Evolutionary conservation across 2,113 vertebrate genomes (phyloP).

Genomic region (Trinectes maculatus): DNA sequence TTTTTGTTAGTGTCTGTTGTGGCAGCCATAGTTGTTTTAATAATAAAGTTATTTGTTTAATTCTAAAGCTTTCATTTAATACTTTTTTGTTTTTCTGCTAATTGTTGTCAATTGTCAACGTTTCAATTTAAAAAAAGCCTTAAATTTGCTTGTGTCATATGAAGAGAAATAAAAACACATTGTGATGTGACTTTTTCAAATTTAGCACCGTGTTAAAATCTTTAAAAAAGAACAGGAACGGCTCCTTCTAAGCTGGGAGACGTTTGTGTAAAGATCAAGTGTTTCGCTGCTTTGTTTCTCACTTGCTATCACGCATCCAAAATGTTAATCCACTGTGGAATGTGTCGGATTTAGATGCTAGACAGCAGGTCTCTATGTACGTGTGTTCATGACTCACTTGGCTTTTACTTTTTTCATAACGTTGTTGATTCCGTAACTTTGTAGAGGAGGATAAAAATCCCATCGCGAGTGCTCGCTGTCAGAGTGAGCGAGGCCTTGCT

Average conservation of each 20-base stretch:
- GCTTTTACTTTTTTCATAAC: conserved; percentile 56
- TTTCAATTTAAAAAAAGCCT: background rate
- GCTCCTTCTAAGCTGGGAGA: conserved; percentile 15
- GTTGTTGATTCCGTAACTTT: conserved; percentile 49
- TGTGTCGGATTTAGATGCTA: conserved; percentile 50
- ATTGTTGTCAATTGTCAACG: background rate
- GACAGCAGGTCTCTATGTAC: conserved; percentile 41
- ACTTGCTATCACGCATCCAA: conserved; percentile 49
- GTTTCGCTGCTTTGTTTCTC: conserved; percentile 45
- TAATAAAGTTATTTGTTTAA: too few relatives aligned
- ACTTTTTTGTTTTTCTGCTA: background rate
- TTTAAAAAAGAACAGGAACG: conserved; percentile 11
- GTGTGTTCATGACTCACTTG: conserved; percentile 47
- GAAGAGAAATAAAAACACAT: conserved; percentile 2
- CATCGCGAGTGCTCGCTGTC: conserved; percentile 13
- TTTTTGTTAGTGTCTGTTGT: background rate
- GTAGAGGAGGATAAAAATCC: conserved; percentile 11
- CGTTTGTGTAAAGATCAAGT: conserved; percentile 56
- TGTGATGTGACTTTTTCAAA: background rate
- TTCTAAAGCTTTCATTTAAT: too few relatives aligned
- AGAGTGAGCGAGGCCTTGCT: background rate
- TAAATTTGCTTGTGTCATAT: background rate
- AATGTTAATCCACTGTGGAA: conserved; percentile 69
- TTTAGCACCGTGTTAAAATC: background rate
- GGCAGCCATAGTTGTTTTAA: too few relatives aligned